A percentile compares a stretch with the other conserved stretches of the same genome.
phyloP scores from a whole-genome alignment of 2,888 invertebrate genomes.

The Pyrocoelia pectoralis region DNA sequence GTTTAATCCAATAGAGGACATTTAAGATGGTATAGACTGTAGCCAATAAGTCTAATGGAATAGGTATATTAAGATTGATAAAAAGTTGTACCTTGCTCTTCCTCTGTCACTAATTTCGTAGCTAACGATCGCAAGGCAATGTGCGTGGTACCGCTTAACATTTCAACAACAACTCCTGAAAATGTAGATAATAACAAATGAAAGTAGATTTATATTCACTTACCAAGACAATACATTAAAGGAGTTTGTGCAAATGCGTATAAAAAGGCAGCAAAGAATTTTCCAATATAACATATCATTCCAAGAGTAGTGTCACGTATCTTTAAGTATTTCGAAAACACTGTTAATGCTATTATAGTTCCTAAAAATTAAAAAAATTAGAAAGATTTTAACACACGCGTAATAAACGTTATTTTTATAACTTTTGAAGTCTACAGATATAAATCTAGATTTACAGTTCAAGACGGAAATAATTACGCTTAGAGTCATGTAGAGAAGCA shows the following conservation, averaged over 20 bases:
- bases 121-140: constrained; percentile 66
- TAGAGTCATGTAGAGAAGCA: too few relatives aligned
- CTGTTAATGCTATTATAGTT: constrained; percentile 77
- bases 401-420: too few relatives aligned
- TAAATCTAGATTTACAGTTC: too few relatives aligned
- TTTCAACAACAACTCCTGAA: constrained; percentile 63
- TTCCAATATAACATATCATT: constrained; percentile 80
- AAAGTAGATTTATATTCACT: constrained; percentile 43
- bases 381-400: too few relatives aligned
- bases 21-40: too few relatives aligned
- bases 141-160: constrained; percentile 60
- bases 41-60: too few relatives aligned
- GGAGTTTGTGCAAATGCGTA: constrained; percentile 80
- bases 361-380: constrained; percentile 59
- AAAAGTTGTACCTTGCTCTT: constrained; percentile 68
- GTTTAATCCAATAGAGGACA: too few relatives aligned
- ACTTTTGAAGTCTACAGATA: too few relatives aligned
- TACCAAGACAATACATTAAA: constrained; percentile 80
- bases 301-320: constrained; percentile 84
- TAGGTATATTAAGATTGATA: too few relatives aligned
- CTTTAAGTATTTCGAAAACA: constrained; percentile 79
- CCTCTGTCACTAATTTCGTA: constrained; percentile 64
- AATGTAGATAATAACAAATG: too few relatives aligned
- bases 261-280: constrained; percentile 79
- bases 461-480: too few relatives aligned